A percentile compares a stretch with the other conserved stretches of the same genome.
Conservation (phyloP, 2,797 vertebrate species). For the Todus mexicanus region DNA sequence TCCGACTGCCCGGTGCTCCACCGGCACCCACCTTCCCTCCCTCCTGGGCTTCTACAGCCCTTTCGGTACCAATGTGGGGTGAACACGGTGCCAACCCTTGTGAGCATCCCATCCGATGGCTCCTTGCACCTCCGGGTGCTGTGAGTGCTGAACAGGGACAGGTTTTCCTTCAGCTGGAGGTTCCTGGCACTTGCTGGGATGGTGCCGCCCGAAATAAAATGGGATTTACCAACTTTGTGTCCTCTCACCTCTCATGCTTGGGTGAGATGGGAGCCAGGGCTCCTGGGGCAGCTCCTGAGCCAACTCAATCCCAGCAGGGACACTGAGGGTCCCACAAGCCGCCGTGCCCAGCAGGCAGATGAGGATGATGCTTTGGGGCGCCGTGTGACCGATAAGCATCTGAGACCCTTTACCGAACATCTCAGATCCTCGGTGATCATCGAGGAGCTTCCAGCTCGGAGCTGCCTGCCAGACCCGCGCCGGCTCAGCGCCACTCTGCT, state of each 20-base stretch:
- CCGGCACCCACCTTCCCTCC: neutral
- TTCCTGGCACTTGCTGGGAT: neutral
- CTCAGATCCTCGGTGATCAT: neutral
- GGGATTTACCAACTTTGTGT: neutral
- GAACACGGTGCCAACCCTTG: fast-evolving
- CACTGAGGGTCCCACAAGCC: neutral
- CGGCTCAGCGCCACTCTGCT: neutral
- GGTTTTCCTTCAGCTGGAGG: fast-evolving
- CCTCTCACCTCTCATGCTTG: neutral
- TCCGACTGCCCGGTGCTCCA: neutral
- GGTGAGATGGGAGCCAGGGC: neutral
- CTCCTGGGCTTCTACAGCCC: neutral
- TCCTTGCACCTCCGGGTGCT: neutral
- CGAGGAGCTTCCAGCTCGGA: neutral
- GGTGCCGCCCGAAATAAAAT: fast-evolving
- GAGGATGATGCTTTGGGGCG: neutral
- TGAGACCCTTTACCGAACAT: fast-evolving
- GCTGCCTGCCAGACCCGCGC: neutral
- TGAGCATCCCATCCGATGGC: fast-evolving
- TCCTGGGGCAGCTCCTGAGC: neutral
- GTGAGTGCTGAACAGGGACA: neutral
- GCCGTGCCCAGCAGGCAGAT: fast-evolving
- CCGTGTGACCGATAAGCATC: neutral
- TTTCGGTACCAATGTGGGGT: fast-evolving
- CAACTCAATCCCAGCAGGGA: neutral